Conservation (phyloP, 2,888 invertebrate genomes). For the Geophilus truncorum region DNA sequence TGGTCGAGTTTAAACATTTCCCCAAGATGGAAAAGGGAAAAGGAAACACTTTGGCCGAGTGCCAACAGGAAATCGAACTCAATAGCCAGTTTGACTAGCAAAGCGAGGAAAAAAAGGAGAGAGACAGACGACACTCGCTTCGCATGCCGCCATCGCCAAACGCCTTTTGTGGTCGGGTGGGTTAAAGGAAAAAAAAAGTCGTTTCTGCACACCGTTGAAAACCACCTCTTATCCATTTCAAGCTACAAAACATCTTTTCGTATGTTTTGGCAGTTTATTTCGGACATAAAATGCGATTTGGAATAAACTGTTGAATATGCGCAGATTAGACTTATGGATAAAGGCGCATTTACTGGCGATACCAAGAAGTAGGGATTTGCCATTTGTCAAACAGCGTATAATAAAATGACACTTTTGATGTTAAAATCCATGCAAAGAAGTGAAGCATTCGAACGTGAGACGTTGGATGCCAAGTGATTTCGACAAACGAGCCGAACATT, state of each 20-base stretch:
- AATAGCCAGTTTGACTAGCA: constrained; percentile 16
- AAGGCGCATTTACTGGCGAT: no score
- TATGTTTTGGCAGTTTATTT: not conserved
- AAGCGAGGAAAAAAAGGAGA: not conserved
- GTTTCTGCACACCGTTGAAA: not conserved
- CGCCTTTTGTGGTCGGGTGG: not conserved
- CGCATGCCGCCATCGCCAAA: not conserved
- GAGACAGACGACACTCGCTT: not conserved
- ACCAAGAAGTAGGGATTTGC: no score
- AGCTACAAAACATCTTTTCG: not conserved
- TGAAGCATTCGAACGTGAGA: no score
- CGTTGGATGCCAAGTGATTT: no score
- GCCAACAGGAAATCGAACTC: constrained; percentile 10
- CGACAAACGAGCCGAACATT: no score
- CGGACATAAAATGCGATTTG: not conserved
- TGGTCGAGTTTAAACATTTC: constrained; percentile 12
- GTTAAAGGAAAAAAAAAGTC: constrained; percentile 8
- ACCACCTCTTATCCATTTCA: not conserved
- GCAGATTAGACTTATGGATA: no score
- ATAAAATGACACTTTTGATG: no score
- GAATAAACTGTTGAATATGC: not conserved
- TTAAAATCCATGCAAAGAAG: no score
- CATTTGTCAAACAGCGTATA: no score
- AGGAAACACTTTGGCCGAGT: constrained; percentile 15
- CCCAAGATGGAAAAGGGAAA: constrained; percentile 14